Percentiles rank a stretch among this genome's conserved stretches.
Conservation (phyloP, 2,113 vertebrate species). For the Tautogolabrus adspersus region DNA sequence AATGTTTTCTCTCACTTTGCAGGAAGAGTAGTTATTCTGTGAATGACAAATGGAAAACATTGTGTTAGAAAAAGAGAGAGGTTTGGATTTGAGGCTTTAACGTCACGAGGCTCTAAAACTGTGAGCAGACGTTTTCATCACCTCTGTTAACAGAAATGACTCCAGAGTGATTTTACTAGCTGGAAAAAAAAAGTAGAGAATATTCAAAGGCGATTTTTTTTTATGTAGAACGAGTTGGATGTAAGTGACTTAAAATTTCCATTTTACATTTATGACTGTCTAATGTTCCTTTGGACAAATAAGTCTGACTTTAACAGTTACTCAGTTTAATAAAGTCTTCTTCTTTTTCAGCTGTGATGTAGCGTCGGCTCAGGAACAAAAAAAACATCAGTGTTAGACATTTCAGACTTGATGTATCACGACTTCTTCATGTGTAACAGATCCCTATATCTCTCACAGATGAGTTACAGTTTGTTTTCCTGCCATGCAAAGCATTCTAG, state of each 20-base stretch:
- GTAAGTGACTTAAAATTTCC: slow-evolving; percentile 43
- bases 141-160: slow-evolving; percentile 34
- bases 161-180: slow-evolving; percentile 12
- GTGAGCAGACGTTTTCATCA: slow-evolving; percentile 47
- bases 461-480: slow-evolving; percentile 39
- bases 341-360: slow-evolving; percentile 10
- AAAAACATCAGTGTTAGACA: not conserved
- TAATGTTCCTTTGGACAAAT: slow-evolving; percentile 37
- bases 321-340: slow-evolving; percentile 36
- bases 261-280: slow-evolving; percentile 35
- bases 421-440: slow-evolving; percentile 12
- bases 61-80: slow-evolving; percentile 11
- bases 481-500: slow-evolving; percentile 20
- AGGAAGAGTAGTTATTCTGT: slow-evolving; percentile 20
- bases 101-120: slow-evolving; percentile 47
- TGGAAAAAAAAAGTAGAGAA: slow-evolving; percentile 51
- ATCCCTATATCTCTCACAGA: slow-evolving; percentile 27
- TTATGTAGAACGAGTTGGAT: slow-evolving; percentile 8
- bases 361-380: slow-evolving; percentile 21
- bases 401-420: slow-evolving; percentile 10
- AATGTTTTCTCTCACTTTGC: not conserved
- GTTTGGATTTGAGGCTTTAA: slow-evolving; percentile 36
- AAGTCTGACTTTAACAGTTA: slow-evolving; percentile 29
- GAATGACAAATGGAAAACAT: slow-evolving; percentile 51
- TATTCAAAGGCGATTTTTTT: slow-evolving; percentile 18